Conservation (phyloP, 1,140 invertebrate genomes). For the Drosophila truncata region DNA sequence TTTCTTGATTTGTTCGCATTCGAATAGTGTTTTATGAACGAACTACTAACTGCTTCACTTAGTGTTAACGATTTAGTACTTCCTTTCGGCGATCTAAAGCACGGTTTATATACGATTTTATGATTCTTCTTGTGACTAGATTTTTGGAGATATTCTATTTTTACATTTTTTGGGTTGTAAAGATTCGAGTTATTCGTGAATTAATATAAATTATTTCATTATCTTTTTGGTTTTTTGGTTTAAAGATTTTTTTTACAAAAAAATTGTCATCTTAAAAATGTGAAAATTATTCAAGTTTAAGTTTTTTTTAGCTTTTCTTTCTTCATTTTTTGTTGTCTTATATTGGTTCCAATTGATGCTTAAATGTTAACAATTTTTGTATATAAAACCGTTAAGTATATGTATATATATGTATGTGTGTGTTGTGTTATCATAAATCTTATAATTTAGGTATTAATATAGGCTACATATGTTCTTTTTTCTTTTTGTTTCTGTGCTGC, state of each 20-base stretch:
- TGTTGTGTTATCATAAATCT: constrained; percentile 70
- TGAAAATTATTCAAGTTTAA: constrained; percentile 74
- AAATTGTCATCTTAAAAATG: constrained; percentile 68
- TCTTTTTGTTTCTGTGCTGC: constrained; percentile 35
- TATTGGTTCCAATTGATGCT: constrained; percentile 83
- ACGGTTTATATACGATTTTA: constrained; percentile 26
- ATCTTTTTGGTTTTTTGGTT: constrained; percentile 24
- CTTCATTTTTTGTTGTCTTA: constrained; percentile 57
- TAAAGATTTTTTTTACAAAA: constrained; percentile 57
- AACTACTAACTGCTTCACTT: constrained; percentile 30
- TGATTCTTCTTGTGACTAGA: constrained; percentile 29
- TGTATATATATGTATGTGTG: constrained; percentile 51
- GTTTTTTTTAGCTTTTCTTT: constrained; percentile 19
- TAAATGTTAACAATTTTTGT: constrained; percentile 78
- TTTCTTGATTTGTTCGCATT: constrained; percentile 19
- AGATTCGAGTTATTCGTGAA: constrained; percentile 42
- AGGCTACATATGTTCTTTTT: constrained; percentile 55
- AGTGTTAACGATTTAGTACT: constrained; percentile 26
- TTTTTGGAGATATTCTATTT: constrained; percentile 19
- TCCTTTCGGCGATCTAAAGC: constrained; percentile 18
- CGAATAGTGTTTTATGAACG: constrained; percentile 6
- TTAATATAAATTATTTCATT: constrained; percentile 39
- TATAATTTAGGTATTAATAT: constrained; percentile 53
- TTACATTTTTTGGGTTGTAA: constrained; percentile 32
- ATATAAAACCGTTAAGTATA: constrained; percentile 75